Evolutionary conservation across 30 jellyfish, hydroid and myxozoan genomes (phyloP), one percentile per base, ranked within the genome.

Genomic region (Aurelia sp.): DNA sequence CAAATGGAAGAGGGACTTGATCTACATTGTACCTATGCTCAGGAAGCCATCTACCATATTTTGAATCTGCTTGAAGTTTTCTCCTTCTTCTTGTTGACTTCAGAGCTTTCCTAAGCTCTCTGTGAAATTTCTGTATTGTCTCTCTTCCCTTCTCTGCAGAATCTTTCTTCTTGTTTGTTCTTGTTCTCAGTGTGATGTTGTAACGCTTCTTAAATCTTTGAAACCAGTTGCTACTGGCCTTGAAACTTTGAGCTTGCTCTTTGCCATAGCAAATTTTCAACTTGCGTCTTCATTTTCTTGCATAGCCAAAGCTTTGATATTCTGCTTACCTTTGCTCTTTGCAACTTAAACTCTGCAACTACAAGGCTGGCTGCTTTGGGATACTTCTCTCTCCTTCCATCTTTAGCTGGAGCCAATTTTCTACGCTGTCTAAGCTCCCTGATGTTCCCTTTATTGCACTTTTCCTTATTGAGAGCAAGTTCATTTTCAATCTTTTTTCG

Each of bases 1-100:
- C 87, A 61, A 57, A 58, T 50, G 87, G 87, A 27, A 76, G 74
- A 12, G 87, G 87, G 37, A 76, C 87, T 35, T 79, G 89, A 41
- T 79, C 70, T 61, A 62, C 89, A 47, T 79, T 79, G 61, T 79
- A 31, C 30, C 89, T 79, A 31, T 19, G 27, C 69, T 79, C 81
- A 20, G 82, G 87, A 57, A 35, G 30, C 87, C 77, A 76, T 59
- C 85, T 52, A 23, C 85, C 85, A 74, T 74, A 74, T 48, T 58
- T 74, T 19, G 73, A 3, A 74, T 74, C 85, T 27, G 70, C 41
- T 41, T 11, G 68, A 44, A 51, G 68, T 72, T n/a, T 51, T 3
- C 83, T 72, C 19, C 83, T 72, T 72, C 83, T 72, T 40, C 51
- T 40, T 7, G 51, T 40, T 40, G 51, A 40, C 51, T n/a, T n/a